Evolutionary conservation across 2,113 vertebrate genomes (phyloP).

Genomic region (Ptilorrhoa leucosticta): DNA sequence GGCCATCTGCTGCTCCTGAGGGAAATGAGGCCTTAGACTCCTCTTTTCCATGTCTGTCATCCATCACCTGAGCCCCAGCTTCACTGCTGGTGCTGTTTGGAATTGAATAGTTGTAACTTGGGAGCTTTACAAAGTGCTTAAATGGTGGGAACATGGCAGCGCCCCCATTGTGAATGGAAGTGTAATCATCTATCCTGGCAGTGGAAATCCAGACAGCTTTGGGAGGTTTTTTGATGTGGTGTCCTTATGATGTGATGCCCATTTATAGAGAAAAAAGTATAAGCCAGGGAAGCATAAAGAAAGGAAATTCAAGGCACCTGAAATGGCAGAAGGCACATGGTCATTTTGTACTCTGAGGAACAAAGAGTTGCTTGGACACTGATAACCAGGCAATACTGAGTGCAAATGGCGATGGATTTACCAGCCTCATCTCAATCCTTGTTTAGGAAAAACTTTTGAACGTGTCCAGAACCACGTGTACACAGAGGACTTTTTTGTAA

Average conservation of each 20-base stretch:
- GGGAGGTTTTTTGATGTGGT: not conserved
- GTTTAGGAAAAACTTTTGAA: not conserved
- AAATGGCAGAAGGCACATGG: rapidly evolving
- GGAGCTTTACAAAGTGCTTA: not conserved
- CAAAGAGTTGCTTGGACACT: not conserved
- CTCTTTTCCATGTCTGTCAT: not conserved
- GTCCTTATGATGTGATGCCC: not conserved
- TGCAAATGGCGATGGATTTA: not conserved
- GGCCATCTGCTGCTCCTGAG: not conserved
- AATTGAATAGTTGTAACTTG: rapidly evolving
- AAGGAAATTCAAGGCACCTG: not conserved
- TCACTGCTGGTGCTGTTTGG: not conserved
- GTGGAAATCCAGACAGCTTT: not conserved
- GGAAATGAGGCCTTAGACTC: not conserved
- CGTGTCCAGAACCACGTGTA: not conserved
- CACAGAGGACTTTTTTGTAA: no score
- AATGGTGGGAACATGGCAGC: not conserved
- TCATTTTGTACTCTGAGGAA: not conserved
- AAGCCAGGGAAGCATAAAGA: not conserved
- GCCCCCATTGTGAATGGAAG: rapidly evolving
- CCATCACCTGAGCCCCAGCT: not conserved
- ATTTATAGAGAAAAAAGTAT: not conserved
- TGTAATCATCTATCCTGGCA: not conserved
- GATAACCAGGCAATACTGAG: not conserved
- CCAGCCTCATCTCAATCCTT: not conserved